These are phyloP conservation scores for Cichlasoma orientale DNA, from an alignment of 2,797 vertebrate species.

Conservation along the genomic window DNA sequence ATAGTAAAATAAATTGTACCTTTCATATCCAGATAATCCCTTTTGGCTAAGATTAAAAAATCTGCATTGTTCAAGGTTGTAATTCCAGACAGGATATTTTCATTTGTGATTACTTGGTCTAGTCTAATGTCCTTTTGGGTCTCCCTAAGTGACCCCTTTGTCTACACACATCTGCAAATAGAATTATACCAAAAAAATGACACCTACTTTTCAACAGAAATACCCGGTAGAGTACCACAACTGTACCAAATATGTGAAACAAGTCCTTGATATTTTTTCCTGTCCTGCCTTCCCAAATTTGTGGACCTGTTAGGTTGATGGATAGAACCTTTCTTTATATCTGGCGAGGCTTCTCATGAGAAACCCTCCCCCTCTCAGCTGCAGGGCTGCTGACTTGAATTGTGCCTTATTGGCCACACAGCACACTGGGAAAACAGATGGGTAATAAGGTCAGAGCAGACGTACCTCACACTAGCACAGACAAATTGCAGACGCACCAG, in stretches of 20 bases:
- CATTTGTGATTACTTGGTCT: background rate
- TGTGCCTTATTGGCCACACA: slow-evolving; percentile 61
- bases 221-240: background rate
- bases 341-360: slow-evolving; percentile 40
- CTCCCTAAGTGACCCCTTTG: background rate
- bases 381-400: slow-evolving; percentile 74
- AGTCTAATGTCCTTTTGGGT: background rate
- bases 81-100: slow-evolving; percentile 8
- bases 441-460: slow-evolving; percentile 78
- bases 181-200: background rate
- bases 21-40: slow-evolving; percentile 2
- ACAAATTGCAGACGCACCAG: slow-evolving; percentile 72
- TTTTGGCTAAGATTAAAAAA: slow-evolving; percentile 13
- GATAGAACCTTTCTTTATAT: slow-evolving; percentile 73
- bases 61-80: background rate
- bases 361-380: slow-evolving; percentile 56
- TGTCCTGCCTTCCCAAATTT: slow-evolving; percentile 45
- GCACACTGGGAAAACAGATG: slow-evolving; percentile 74
- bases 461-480: slow-evolving; percentile 58
- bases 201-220: slow-evolving; percentile 17
- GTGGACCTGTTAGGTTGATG: slow-evolving; percentile 60
- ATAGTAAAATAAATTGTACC: background rate
- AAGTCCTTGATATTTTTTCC: slow-evolving; percentile 1
- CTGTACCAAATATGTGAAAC: slow-evolving; percentile 14
- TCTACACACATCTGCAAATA: background rate